Conservation (phyloP, 1,140 invertebrate species). For the Drosophila azteca region DNA sequence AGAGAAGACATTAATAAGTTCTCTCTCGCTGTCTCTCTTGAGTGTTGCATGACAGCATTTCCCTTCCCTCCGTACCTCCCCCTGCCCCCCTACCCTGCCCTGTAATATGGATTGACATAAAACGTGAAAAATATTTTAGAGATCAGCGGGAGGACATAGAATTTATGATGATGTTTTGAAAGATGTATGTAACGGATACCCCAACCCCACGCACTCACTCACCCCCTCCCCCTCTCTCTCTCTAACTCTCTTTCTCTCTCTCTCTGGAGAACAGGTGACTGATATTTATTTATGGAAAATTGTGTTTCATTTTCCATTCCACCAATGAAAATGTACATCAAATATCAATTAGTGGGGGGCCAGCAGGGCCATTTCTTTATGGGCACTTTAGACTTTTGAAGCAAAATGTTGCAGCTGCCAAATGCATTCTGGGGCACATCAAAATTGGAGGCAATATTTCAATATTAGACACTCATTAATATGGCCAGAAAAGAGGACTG, state of each 20-base stretch:
- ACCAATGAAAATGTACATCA: conserved; percentile 45
- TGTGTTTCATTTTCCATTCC: too few species aligned
- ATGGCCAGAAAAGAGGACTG: not conserved
- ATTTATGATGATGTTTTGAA: too few species aligned
- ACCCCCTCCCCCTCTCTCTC: too few species aligned
- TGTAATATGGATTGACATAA: conserved; percentile 55
- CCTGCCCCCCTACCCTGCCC: not conserved
- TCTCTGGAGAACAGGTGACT: not conserved
- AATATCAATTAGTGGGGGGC: conserved; percentile 67
- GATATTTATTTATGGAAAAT: conserved; percentile 37
- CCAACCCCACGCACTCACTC: too few species aligned
- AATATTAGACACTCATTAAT: conserved; percentile 69
- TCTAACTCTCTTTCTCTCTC: too few species aligned
- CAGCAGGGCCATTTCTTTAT: conserved; percentile 29
- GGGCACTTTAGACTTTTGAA: conserved; percentile 62
- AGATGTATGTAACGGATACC: too few species aligned
- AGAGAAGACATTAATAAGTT: conserved; percentile 43
- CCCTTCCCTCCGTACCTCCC: not conserved
- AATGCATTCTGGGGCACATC: conserved; percentile 54
- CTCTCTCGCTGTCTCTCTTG: conserved; percentile 27
- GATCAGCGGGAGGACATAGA: too few species aligned
- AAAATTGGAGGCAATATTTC: conserved; percentile 66
- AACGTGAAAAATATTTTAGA: conserved; percentile 48
- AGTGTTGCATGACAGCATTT: conserved; percentile 21
- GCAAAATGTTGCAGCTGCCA: conserved; percentile 53